These are phyloP conservation scores for Hirtodrosophila cameraria DNA, from an alignment of 2,888 invertebrate species.

Conservation along the genomic window DNA sequence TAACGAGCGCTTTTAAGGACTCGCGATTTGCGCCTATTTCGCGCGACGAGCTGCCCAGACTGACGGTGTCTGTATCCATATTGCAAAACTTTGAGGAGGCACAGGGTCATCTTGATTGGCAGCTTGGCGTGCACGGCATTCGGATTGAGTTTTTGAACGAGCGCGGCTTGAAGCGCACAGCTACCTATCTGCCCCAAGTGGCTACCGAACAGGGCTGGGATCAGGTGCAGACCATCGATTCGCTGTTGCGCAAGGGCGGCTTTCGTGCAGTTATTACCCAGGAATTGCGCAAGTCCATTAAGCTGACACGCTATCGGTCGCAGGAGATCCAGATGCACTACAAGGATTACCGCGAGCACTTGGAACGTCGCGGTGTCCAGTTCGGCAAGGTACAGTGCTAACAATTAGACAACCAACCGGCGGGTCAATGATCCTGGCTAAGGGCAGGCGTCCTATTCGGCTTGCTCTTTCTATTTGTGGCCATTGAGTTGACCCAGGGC, in stretches of 20 bases:
- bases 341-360: constrained; percentile 88
- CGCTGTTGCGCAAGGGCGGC: constrained; percentile 97
- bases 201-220: constrained; percentile 99
- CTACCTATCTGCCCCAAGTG: constrained; percentile 99
- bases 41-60: constrained; percentile 95
- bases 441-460: constrained; percentile 64
- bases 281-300: constrained; percentile 94
- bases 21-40: constrained; percentile 97
- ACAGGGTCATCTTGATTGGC: constrained; percentile 97
- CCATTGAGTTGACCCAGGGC: constrained; percentile 56
- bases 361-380: constrained; percentile 81
- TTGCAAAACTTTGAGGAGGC: constrained; percentile 97
- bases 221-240: constrained; percentile 99
- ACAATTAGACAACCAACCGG: constrained; percentile 69
- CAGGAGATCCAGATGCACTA: constrained; percentile 96
- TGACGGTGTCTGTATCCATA: constrained; percentile 98
- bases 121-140: constrained; percentile 98
- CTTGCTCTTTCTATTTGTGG: constrained; percentile 64
- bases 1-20: constrained; percentile 99
- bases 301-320: constrained; percentile 97
- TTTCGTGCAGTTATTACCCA: constrained; percentile 95
- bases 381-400: constrained; percentile 84
- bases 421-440: constrained; percentile 69
- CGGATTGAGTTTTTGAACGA: constrained; percentile 98
- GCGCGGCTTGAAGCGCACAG: constrained; percentile 96